Evolutionary conservation across 2,888 invertebrate genomes (phyloP), one percentile per base, ranked within the genome.

Genomic region (Conistra vaccinii): DNA sequence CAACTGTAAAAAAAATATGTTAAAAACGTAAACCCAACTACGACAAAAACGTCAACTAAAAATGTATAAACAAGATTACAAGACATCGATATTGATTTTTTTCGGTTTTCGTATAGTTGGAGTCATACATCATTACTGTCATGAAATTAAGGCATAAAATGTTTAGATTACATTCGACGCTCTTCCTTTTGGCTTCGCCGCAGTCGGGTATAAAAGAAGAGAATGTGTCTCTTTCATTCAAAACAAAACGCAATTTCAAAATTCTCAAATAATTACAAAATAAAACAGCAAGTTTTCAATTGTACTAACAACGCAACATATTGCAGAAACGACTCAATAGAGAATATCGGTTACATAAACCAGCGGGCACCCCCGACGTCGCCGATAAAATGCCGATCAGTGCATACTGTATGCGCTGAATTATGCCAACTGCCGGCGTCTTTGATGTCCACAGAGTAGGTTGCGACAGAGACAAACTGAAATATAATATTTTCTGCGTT

Each of bases 381-480:
- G 84, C 78, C 92, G 87, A 93, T 94, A 93, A 94, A 93, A 91
- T 90, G 90, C 89, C 91, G 92, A 92, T 93, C 93, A 89, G 88
- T 91, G 92, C 93, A 94, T 94, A 94, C 92, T 93, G 92, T 90
- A 88, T 86, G 86, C 87, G 88, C 87, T 92, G 92, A 93, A 90
- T 92, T 91, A 93, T 91, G 90, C 87, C 90, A 81, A 90, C 90
- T 88, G 90, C 87, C 88, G 91, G 88, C 78, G 85, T 87, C 89
- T 93, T 92, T 93, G 89, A 92, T 88, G 89, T 82, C 20, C 87
- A 86, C 78, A 93, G 93, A 92, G 68, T 87, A 91, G 14, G 3
- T 14, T 26, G 20, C 7, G n/a, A 69, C 20, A 66, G 45, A 81
- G 53, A 29, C 5, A 20, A 20, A 14, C 29, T n/a, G 0, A 32